Evolutionary conservation across 2,888 invertebrate genomes (phyloP).

Genomic region (Tinea semifulvella): DNA sequence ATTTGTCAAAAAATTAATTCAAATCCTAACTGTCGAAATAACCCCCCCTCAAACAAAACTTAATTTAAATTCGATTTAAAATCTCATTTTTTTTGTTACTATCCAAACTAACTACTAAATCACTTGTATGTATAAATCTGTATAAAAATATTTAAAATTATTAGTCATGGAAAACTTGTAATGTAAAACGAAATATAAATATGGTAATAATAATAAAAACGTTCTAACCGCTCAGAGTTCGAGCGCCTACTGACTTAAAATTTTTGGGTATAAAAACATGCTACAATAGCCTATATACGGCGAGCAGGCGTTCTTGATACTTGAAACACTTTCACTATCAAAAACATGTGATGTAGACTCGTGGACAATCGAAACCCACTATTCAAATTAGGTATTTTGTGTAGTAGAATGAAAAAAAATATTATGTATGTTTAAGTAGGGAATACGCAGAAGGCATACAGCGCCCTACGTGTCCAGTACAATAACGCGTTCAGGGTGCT

Average conservation of each 20-base stretch:
- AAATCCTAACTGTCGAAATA: constrained; percentile 42
- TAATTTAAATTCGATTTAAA: constrained; percentile 17
- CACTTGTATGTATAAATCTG: constrained; percentile 63
- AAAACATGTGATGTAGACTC: constrained; percentile 22
- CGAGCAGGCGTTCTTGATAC: constrained; percentile 47
- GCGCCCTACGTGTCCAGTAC: no score
- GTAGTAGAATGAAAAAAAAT: no score
- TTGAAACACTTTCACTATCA: constrained; percentile 19
- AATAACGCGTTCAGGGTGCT: no score
- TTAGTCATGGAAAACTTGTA: constrained; percentile 66
- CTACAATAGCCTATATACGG: constrained; percentile 58
- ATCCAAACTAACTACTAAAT: no score
- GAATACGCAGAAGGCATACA: no score
- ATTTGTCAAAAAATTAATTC: constrained; percentile 34
- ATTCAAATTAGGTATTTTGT: no score
- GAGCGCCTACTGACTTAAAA: constrained; percentile 68
- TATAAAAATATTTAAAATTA: constrained; percentile 64
- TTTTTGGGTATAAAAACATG: constrained; percentile 68
- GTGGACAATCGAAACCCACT: neutral
- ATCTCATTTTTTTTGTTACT: no score
- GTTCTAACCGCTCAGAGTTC: constrained; percentile 63
- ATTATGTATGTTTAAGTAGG: no score
- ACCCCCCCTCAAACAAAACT: constrained; percentile 8
- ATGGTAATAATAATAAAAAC: constrained; percentile 65
- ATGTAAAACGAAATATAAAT: constrained; percentile 66